Evolutionary conservation across 2,113 vertebrate species (phyloP).

Genomic region (Cebus imitator): DNA sequence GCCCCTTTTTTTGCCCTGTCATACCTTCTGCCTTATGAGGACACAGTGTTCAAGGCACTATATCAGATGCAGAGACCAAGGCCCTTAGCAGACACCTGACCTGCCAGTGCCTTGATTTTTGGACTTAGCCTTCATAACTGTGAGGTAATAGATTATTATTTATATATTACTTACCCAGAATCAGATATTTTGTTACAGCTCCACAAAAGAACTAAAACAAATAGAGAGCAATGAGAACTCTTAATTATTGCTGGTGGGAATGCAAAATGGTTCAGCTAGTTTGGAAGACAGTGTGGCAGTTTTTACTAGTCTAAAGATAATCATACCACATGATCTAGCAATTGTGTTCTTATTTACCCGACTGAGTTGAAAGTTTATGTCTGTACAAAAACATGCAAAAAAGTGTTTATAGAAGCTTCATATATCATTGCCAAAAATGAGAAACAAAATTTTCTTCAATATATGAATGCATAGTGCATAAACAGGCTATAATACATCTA

Average conservation of each 20-base stretch:
- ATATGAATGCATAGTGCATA: not conserved
- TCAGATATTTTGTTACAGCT: not conserved
- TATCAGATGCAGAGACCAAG: not conserved
- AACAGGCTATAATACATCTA: not conserved
- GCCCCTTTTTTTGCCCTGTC: not conserved
- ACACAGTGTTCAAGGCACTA: not conserved
- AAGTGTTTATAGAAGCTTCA: not conserved
- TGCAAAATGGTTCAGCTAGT: not conserved
- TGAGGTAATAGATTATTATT: not conserved
- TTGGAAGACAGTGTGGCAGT: not conserved
- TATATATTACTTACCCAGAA: not conserved
- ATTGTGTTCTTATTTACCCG: not conserved
- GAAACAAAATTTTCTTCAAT: not conserved
- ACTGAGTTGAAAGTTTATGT: not conserved
- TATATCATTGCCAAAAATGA: not conserved
- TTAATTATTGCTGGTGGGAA: not conserved
- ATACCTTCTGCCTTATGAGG: not conserved
- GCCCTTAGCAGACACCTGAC: not conserved
- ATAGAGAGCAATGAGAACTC: not conserved
- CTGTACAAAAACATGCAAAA: not conserved
- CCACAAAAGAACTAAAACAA: not conserved
- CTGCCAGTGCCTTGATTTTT: not conserved
- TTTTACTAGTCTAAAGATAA: not conserved
- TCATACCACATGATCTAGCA: not conserved
- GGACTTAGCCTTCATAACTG: not conserved